These are phyloP conservation scores for Paralichthys olivaceus DNA, from an alignment of 2,113 vertebrate genomes.

Conservation along the genomic window DNA sequence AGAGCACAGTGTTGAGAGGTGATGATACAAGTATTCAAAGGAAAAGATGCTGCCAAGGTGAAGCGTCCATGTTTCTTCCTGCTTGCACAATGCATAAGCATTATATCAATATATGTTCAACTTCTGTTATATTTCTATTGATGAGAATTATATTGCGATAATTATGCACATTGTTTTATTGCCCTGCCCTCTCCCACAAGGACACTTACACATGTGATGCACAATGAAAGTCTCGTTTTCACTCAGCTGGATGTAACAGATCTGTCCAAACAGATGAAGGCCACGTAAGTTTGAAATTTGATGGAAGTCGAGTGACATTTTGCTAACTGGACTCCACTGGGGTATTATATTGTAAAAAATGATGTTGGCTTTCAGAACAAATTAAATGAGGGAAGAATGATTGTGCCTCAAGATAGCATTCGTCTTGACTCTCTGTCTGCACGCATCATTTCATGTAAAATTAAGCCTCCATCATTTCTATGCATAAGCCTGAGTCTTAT, in stretches of 20 bases:
- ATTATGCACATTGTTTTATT: no score
- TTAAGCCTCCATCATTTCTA: not conserved
- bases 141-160: no score
- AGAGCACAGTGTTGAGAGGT: not conserved
- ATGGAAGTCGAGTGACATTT: conserved; percentile 6
- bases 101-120: no score
- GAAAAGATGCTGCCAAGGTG: no score
- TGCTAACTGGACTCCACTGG: not conserved
- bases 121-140: no score
- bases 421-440: not conserved
- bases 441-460: conserved; percentile 1
- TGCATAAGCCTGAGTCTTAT: not conserved
- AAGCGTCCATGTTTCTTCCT: no score
- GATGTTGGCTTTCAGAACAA: conserved; percentile 2
- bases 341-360: not conserved
- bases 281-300: not conserved
- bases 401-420: not conserved
- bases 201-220: no score
- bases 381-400: conserved; percentile 5
- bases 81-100: no score
- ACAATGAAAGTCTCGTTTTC: not conserved
- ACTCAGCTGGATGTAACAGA: not conserved
- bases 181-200: no score
- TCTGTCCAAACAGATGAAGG: not conserved
- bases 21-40: no score